Base-by-base conservation (phyloP, 1,140 invertebrate species). In the Heliconius himera region DNA sequence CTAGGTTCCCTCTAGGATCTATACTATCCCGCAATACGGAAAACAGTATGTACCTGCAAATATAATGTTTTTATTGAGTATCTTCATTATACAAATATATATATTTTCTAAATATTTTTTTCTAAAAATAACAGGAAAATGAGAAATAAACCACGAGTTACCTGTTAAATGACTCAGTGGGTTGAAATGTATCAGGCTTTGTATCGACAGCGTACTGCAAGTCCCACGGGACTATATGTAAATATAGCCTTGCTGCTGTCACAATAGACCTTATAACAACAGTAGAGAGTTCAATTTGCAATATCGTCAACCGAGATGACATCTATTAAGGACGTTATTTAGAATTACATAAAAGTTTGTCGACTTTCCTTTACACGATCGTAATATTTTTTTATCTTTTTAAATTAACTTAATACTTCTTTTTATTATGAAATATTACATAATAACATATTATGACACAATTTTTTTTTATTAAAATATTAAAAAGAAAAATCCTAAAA, bases 101-200 rank as follows among this genome's bases (percentile, higher is more conserved):
- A 66, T 66, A 3, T 46, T 3, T 46, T 13, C 11, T 4, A 46
- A 11, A 66, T 26, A 66, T 66, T 66, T 66, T n/a, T 8, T 0
- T 11, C 6, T 56, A 56, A n/a, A 22, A 22, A 60, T 60, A 66
- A 13, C 60, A 66, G 60, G 60, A 66, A 66, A 66, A 66, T 66
- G 60, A 16, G 60, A 56, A 56, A 56, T 66, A 26, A 56, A 20
- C 66, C 16, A 76, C 56, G 74, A 73, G 79, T 79, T 82, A 82
- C 81, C 77, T 82, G 77, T 78, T 38, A 79, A 73, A 81, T 84
- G 83, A 84, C 78, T 84, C 81, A 84, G 46, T 73, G 46, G 60
- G 76, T 82, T 79, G 78, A 80, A 80, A 84, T 84, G 79, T 82
- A 82, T 82, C 81, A 82, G 74, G 73, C 60, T 80, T 82, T 84